phyloP scores from a whole-genome alignment of 1,140 invertebrate species.

The Mylabris phalerata region DNA sequence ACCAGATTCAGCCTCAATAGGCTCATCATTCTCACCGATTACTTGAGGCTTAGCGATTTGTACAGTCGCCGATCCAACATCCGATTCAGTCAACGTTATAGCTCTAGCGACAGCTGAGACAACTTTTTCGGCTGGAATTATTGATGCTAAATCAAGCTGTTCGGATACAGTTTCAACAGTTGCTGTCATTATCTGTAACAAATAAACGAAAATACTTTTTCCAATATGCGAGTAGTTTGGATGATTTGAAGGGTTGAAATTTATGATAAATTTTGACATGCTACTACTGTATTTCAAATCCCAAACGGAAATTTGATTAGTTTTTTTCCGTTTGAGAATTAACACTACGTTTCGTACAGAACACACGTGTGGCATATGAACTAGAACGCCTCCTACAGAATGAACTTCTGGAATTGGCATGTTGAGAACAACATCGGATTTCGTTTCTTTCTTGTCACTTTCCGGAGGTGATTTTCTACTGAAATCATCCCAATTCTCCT shows the following conservation, averaged over 20 bases:
- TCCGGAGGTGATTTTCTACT: slow-evolving; percentile 59
- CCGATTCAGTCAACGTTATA: slow-evolving; percentile 81
- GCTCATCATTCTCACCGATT: slow-evolving; percentile 63
- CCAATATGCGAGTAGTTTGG: slow-evolving; percentile 4
- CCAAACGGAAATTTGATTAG: slow-evolving; percentile 22
- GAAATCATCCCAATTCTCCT: slow-evolving; percentile 53
- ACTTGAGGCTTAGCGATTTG: slow-evolving; percentile 58
- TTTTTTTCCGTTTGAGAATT: slow-evolving; percentile 28
- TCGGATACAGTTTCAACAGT: slow-evolving; percentile 89
- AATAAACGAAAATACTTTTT: slow-evolving; percentile 6
- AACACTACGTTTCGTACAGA: slow-evolving; percentile 44
- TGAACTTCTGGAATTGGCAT: slow-evolving; percentile 61
- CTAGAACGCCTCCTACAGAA: slow-evolving; percentile 74
- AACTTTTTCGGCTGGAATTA: slow-evolving; percentile 75
- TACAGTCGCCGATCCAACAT: slow-evolving; percentile 67
- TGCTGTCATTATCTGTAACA: slow-evolving; percentile 79
- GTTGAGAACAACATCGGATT: slow-evolving; percentile 55
- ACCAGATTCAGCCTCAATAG: slow-evolving; percentile 55
- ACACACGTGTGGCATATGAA: slow-evolving; percentile 85
- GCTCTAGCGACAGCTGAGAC: slow-evolving; percentile 75
- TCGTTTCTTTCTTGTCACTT: slow-evolving; percentile 57
- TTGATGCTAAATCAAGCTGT: slow-evolving; percentile 74
- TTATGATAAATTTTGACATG: slow-evolving; percentile 9
- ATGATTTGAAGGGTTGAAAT: not conserved
- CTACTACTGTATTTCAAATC: slow-evolving; percentile 6